Evolutionary conservation across 2,113 vertebrate genomes (phyloP).

Genomic region (Egretta garzetta): DNA sequence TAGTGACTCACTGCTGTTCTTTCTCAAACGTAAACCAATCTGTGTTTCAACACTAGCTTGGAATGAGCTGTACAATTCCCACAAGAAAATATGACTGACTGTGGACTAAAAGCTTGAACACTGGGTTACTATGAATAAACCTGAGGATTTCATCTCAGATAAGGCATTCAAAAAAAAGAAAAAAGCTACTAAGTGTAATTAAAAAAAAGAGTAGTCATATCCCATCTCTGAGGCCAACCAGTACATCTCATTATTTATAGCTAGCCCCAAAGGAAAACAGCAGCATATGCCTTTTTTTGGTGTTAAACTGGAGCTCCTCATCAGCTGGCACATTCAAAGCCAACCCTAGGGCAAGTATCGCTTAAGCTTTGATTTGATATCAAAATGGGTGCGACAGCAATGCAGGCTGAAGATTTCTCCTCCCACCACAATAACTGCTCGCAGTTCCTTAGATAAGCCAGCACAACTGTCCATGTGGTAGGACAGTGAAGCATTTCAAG

Average conservation of each 20-base stretch:
- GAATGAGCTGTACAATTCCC: slow-evolving; percentile 19
- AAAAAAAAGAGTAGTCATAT: neutral
- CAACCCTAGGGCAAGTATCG: neutral
- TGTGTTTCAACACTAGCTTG: neutral
- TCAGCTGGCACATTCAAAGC: neutral
- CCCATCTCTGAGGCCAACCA: neutral
- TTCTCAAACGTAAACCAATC: slow-evolving; percentile 23
- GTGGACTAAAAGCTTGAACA: neutral
- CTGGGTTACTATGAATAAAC: slow-evolving; percentile 38
- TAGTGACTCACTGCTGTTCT: slow-evolving; percentile 23
- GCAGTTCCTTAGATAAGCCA: neutral
- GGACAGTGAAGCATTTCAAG: neutral
- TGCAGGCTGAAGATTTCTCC: neutral
- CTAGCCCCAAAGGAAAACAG: slow-evolving; percentile 9
- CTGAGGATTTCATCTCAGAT: neutral
- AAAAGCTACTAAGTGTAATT: neutral
- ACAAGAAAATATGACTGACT: slow-evolving; percentile 12
- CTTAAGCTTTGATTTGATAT: neutral
- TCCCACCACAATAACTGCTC: neutral
- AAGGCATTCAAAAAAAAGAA: neutral
- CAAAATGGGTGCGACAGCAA: neutral
- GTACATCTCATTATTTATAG: slow-evolving; percentile 36
- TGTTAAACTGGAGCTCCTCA: neutral
- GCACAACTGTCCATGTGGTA: neutral
- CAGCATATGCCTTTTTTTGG: slow-evolving; percentile 50